Base-by-base conservation (phyloP, 2,888 invertebrate genomes). In the Leptopilina syphax region DNA sequence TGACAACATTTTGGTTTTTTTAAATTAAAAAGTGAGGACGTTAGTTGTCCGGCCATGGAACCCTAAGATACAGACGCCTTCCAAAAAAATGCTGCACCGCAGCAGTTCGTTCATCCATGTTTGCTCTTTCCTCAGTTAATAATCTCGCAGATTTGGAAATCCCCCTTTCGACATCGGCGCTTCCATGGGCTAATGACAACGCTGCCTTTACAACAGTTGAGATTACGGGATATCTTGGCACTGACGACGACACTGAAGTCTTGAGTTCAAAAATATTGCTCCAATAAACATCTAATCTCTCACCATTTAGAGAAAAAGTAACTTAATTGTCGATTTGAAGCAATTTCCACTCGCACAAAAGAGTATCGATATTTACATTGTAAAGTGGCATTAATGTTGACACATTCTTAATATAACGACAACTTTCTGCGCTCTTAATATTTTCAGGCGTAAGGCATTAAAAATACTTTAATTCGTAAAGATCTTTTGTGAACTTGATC, bases 101-200 rank as follows among this genome's bases (percentile, higher is more conserved):
- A 18, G 18, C n/a, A 10, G 80, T 82, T 34, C 80, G 77, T 80
- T 82, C 83, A 18, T 80, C 41, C 82, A 84, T 83, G 67, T 70
- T 79, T n/a, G 84, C 73, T 63, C 81, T 77, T 70, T 84, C 80
- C 70, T 83, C 80, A 66, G 50, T 81, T 65, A 81, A 68, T 50
- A 79, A 76, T 44, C 76, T 80, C 18, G 79, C 54, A 78, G 84
- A 84, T 7, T 27, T 60, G 9, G 78, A 82, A 60, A 60, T n/a
- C 60, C 60, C 60, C 60, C 60, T 60, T 60, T 18, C n/a, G n/a
- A 1, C n/a, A n/a, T 60, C 13, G 7, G 60, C 60, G 18, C 79
- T 84, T 12, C 83, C 81, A 79, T 84, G 83, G 24, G 80, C 81
- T 77, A 82, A 78, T 50, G 81, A 54, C 41, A 83, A 77, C 13